phyloP scores from a whole-genome alignment of 2,797 vertebrate species.

The Alca torda region DNA sequence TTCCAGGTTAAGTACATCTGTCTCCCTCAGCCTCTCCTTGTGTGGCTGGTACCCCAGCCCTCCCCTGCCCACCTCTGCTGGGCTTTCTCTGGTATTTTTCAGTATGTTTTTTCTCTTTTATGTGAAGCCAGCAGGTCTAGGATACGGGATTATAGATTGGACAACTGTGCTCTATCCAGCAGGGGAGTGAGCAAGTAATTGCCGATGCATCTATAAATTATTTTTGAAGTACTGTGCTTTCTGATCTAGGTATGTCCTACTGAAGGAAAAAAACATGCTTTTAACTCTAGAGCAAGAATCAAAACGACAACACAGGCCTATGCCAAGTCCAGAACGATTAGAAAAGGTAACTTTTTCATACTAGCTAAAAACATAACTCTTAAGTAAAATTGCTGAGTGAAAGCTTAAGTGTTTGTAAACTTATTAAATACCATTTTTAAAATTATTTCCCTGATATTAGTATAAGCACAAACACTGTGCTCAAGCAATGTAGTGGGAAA shows the following conservation, averaged over 20 bases:
- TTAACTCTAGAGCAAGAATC: conserved; percentile 90
- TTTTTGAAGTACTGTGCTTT: conserved; percentile 5
- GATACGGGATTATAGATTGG: not conserved
- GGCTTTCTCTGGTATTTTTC: not conserved
- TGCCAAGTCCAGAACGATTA: conserved; percentile 94
- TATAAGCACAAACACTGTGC: not conserved
- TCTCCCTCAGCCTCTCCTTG: not conserved
- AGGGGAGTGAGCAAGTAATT: not conserved
- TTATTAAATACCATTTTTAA: not conserved
- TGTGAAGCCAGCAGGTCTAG: not conserved
- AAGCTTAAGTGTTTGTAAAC: not conserved
- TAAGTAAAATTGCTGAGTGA: not conserved
- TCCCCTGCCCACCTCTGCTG: not conserved
- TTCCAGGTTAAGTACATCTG: not conserved
- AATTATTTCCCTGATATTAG: not conserved
- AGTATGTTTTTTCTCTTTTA: not conserved
- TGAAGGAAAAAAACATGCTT: conserved; percentile 98
- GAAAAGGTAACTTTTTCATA: conserved; percentile 82
- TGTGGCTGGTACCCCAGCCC: not conserved
- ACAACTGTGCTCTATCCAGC: not conserved
- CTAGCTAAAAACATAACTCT: not conserved
- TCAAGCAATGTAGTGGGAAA: not conserved
- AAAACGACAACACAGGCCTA: conserved; percentile 82
- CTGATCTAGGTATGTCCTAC: conserved; percentile 89
- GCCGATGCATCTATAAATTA: not conserved